A percentile compares a stretch with the other conserved stretches of the same genome.
These are phyloP conservation scores for Hydropotes inermis DNA, from an alignment of 2,113 vertebrate species.

Conservation along the genomic window DNA sequence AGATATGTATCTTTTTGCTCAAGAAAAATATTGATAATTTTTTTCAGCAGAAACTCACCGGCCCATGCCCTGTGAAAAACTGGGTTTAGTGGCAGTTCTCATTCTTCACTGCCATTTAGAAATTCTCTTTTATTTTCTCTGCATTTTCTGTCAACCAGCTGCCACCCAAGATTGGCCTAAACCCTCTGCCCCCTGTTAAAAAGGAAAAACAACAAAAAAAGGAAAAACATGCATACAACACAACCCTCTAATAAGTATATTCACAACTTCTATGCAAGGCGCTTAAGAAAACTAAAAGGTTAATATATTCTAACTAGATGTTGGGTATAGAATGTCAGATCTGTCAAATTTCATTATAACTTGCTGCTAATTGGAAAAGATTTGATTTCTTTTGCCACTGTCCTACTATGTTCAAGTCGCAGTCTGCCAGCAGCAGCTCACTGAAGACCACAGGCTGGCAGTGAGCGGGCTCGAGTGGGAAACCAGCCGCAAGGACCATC, in stretches of 20 bases:
- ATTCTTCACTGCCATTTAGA: conserved; percentile 39
- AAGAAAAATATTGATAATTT: conserved; percentile 35
- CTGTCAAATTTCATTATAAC: conserved; percentile 90
- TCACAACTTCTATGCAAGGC: conserved; percentile 73
- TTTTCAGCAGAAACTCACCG: background rate
- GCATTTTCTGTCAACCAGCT: conserved; percentile 56
- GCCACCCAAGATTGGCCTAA: conserved; percentile 53
- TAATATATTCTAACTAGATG: conserved; percentile 91
- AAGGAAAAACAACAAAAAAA: background rate
- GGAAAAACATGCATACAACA: background rate
- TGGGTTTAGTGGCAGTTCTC: background rate
- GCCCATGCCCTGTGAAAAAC: background rate
- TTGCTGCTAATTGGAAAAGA: conserved; percentile 88
- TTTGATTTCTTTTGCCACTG: conserved; percentile 91
- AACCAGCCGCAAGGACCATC: conserved; percentile 95
- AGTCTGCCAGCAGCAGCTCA: conserved; percentile 91
- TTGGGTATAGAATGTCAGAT: conserved; percentile 90
- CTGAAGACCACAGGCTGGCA: conserved; percentile 92
- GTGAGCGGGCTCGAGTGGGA: conserved; percentile 86
- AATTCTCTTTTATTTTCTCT: conserved; percentile 48
- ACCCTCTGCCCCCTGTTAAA: conserved; percentile 56
- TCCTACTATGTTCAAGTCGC: conserved; percentile 91
- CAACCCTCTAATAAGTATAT: conserved; percentile 72
- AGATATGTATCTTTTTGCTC: background rate
- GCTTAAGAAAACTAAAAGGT: conserved; percentile 86